Base-by-base conservation (phyloP, 2,113 vertebrate species). In the Tyto alba region DNA sequence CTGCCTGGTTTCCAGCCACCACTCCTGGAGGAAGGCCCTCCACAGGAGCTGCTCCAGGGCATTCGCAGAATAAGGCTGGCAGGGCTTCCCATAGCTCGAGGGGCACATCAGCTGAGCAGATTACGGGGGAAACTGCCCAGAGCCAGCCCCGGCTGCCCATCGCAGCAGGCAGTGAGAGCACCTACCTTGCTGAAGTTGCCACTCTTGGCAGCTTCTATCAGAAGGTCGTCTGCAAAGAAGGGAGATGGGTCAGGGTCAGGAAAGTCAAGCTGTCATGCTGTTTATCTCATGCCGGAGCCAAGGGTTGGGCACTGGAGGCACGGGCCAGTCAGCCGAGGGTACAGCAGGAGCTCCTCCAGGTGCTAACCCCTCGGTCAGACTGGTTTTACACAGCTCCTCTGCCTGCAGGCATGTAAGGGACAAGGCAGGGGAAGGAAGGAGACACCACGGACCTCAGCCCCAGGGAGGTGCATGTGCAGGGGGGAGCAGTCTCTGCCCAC, bases 141-240 rank as follows among this genome's bases (percentile, higher is more conserved):
- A 60, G 26, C 32, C 64, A 88, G 40, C 68, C 34, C 72, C 64
- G 43, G 50, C 56, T 78, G 75, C 43, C 66, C 27, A 50, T 36
- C 10, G 2, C 67, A 91, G 67, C 32, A 55, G 63, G 62, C 47
- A 62, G 57, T 4, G 5, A 34, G 21, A 93, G 53, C 1, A 6
- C 50, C 73, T 97, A 99, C 99, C 98, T 98, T 98, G 89, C 98
- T 98, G 82, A 98, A 95, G 85, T 99, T 98, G n/a, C 98, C 99
- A 23, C 90, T 99, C 98, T 98, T 99, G 95, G 99, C 99, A 94
- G 99, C 98, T 81, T 99, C 98, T 56, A 99, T 98, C 68, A 99
- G 96, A 94, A 96, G 88, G 69, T 99, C 98, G 78, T 97, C 98
- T 96, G 97, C 75, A 94, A 94, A 87, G 78, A 91, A 89, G 48